phyloP scores from a whole-genome alignment of 2,797 vertebrate genomes.

The Scleropages formosus region DNA sequence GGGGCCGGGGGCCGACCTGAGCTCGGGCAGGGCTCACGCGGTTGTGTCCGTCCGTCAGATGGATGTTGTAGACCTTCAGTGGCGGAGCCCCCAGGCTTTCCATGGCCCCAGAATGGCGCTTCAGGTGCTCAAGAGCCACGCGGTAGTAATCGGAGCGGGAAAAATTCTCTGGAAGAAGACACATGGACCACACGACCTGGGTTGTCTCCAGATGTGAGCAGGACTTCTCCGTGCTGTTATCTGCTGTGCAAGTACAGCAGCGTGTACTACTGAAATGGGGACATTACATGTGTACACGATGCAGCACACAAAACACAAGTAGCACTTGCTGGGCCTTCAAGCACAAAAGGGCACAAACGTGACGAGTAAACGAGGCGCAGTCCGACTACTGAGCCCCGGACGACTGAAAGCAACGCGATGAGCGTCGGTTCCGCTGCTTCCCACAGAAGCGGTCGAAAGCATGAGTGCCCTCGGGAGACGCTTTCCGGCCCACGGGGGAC shows the following conservation, averaged over 20 bases:
- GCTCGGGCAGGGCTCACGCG: constrained; percentile 61
- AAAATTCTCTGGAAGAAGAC: constrained; percentile 63
- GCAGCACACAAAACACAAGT: too few species aligned
- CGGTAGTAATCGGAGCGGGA: constrained; percentile 71
- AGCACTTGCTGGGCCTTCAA: too few species aligned
- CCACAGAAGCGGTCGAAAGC: not conserved
- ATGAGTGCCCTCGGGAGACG: not conserved
- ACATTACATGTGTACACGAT: too few species aligned
- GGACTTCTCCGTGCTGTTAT: too few species aligned
- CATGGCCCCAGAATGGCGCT: constrained; percentile 64
- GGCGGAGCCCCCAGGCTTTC: constrained; percentile 75
- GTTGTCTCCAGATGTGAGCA: not conserved
- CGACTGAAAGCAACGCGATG: too few species aligned
- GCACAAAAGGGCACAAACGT: too few species aligned
- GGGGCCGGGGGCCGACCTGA: constrained; percentile 18
- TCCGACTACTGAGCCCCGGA: too few species aligned
- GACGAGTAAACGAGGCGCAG: too few species aligned
- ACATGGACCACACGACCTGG: not conserved
- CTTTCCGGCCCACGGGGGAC: constrained; percentile 31
- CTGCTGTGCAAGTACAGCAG: too few species aligned
- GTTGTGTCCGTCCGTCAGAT: constrained; percentile 71
- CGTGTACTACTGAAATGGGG: too few species aligned
- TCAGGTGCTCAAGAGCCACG: constrained; percentile 70
- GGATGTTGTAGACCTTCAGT: constrained; percentile 75
- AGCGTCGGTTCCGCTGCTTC: not conserved